phyloP scores from a whole-genome alignment of 2,797 vertebrate genomes.

The Urosaurus nigricauda region DNA sequence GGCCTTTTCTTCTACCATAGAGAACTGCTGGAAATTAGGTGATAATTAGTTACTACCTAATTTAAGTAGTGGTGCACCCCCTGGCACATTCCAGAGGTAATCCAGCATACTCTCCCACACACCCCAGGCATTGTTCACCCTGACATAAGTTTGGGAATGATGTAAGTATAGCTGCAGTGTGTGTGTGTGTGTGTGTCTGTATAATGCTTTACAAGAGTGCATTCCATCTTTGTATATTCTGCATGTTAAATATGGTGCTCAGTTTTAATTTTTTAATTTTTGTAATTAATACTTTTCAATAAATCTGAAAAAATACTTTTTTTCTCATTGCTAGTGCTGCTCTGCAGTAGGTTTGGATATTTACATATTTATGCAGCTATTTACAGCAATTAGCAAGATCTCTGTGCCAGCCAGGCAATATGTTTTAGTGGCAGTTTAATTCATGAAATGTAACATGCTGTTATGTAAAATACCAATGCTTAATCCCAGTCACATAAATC shows the following conservation, averaged over 20 bases:
- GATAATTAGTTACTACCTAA: not conserved
- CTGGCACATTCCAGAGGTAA: not conserved
- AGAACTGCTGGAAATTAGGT: not conserved
- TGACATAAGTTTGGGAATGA: not conserved
- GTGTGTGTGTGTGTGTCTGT: not conserved
- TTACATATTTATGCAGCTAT: not conserved
- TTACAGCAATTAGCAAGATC: not conserved
- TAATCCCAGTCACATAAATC: not conserved
- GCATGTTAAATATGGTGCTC: not conserved
- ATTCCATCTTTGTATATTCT: not conserved
- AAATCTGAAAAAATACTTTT: not conserved
- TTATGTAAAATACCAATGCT: not conserved
- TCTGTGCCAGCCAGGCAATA: not conserved
- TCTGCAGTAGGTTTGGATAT: not conserved
- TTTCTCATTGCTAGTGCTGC: not conserved
- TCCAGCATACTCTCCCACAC: not conserved
- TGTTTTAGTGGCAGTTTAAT: not conserved
- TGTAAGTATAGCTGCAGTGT: not conserved
- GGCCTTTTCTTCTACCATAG: not conserved
- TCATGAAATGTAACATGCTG: not conserved
- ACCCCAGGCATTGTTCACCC: not conserved
- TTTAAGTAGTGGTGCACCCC: not conserved
- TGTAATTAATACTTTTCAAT: not conserved
- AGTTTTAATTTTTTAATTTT: conserved; percentile 1
- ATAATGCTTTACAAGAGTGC: not conserved